These are phyloP conservation scores for Spilosoma lubricipeda DNA, from an alignment of 2,888 invertebrate genomes.

Conservation along the genomic window DNA sequence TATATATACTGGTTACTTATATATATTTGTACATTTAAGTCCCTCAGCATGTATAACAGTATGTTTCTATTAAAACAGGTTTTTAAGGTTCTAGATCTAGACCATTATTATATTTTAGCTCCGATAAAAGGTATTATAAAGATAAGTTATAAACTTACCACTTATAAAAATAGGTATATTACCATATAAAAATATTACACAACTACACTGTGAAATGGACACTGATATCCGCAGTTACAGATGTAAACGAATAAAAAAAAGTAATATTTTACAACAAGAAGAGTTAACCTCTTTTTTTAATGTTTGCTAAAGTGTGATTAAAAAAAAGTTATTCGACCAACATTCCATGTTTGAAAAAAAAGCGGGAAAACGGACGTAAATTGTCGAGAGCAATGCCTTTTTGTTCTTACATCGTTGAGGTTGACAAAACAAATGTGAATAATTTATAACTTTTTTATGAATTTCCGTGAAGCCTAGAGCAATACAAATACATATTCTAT, in stretches of 20 bases:
- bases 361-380: neutral
- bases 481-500: neutral
- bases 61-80: too few species aligned
- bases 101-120: too few species aligned
- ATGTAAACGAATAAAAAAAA: neutral
- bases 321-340: neutral
- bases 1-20: too few species aligned
- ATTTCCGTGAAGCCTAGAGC: neutral
- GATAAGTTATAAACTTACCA: too few species aligned
- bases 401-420: neutral
- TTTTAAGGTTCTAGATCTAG: too few species aligned
- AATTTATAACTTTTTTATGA: neutral
- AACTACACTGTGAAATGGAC: too few species aligned
- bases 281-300: neutral
- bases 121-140: too few species aligned
- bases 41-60: too few species aligned
- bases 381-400: neutral
- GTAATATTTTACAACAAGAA: neutral
- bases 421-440: neutral
- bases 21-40: too few species aligned
- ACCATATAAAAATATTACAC: neutral
- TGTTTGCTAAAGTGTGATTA: neutral
- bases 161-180: too few species aligned
- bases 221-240: too few species aligned
- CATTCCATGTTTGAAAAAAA: neutral